These are phyloP conservation scores for Caenorhabditis sp. DNA, from an alignment of 2,888 invertebrate genomes.

Conservation along the genomic window DNA sequence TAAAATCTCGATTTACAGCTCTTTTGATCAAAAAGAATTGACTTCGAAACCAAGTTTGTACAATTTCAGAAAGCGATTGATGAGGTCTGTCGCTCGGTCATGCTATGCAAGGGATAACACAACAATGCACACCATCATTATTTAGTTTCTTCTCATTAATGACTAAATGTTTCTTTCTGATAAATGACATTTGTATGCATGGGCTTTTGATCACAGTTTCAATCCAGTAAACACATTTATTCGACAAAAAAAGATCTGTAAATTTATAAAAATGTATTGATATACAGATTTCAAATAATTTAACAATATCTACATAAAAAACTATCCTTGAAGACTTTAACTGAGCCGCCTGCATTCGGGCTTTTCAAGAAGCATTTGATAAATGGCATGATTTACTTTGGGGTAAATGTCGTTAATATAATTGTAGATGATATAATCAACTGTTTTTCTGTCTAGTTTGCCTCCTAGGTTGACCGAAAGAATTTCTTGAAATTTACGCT, in stretches of 20 bases:
- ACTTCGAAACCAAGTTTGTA: no score
- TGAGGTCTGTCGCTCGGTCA: no score
- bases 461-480: neutral
- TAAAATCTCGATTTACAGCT: no score
- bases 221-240: conserved; percentile 15
- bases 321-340: neutral
- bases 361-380: neutral
- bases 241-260: no score
- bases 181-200: neutral
- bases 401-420: neutral
- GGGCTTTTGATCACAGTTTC: neutral
- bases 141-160: no score
- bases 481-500: conserved; percentile 37
- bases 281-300: neutral
- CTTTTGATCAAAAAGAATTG: no score
- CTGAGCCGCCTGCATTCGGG: neutral
- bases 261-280: neutral
- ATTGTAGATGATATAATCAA: conserved; percentile 29
- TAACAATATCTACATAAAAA: neutral
- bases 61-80: no score
- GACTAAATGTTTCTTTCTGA: neutral
- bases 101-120: no score
- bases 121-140: no score
- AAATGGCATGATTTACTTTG: neutral
- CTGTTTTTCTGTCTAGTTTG: conserved; percentile 7